These are phyloP conservation scores for Zenarchopterus dispar DNA, from an alignment of 2,797 vertebrate species.

Conservation along the genomic window DNA sequence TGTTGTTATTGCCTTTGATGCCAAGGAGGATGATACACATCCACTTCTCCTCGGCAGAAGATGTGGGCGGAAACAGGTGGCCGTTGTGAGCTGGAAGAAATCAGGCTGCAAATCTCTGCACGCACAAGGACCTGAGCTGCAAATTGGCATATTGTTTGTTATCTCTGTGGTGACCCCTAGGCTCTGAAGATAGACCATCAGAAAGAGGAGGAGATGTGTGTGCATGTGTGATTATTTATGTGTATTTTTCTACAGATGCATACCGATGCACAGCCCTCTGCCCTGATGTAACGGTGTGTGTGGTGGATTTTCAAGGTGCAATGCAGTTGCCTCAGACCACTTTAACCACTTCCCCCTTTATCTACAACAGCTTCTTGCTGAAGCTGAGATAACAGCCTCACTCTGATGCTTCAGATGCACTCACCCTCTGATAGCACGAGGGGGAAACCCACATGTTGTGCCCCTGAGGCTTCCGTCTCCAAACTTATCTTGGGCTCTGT, in stretches of 20 bases:
- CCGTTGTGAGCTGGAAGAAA: conserved; percentile 35
- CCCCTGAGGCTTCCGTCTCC: conserved; percentile 65
- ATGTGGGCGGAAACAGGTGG: conserved; percentile 53
- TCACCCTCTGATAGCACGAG: conserved; percentile 52
- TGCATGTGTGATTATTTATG: conserved; percentile 4
- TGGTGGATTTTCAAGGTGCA: conserved; percentile 36
- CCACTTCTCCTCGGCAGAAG: conserved; percentile 24
- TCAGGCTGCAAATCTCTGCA: conserved; percentile 53
- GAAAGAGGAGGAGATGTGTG: conserved; percentile 16
- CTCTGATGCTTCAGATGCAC: conserved; percentile 67
- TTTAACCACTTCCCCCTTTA: conserved; percentile 75
- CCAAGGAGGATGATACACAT: conserved; percentile 27
- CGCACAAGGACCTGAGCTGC: conserved; percentile 40
- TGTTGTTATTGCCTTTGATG: conserved; percentile 17
- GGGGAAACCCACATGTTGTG: conserved; percentile 71
- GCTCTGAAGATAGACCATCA: conserved; percentile 41
- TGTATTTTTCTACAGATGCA: conserved; percentile 21
- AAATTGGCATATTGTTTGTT: conserved; percentile 63
- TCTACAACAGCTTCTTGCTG: conserved; percentile 60
- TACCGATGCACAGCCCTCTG: conserved; percentile 10
- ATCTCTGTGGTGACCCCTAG: conserved; percentile 34
- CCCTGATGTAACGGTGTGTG: conserved; percentile 21
- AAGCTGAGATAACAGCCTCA: conserved; percentile 60
- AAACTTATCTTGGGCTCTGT: conserved; percentile 62
- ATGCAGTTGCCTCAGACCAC: conserved; percentile 47